Conservation (phyloP, 2,888 invertebrate genomes). For the Cephus pygmeus region DNA sequence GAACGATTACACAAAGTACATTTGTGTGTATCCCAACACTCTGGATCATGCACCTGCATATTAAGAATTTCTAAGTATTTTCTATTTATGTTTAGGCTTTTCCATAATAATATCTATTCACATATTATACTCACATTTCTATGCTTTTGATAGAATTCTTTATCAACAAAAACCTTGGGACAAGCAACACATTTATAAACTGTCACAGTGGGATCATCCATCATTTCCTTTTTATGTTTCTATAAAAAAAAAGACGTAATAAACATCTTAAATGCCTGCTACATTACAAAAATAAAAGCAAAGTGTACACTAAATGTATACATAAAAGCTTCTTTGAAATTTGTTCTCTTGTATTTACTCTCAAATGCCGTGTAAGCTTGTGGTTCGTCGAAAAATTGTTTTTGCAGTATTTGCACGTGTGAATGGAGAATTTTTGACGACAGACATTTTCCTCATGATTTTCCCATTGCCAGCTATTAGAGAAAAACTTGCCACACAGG, state of each 20-base stretch:
- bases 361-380: slow-evolving; percentile 37
- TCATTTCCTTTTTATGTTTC: slow-evolving; percentile 45
- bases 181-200: slow-evolving; percentile 43
- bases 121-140: slow-evolving; percentile 37
- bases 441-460: slow-evolving; percentile 36
- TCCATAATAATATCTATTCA: background rate
- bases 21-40: slow-evolving; percentile 14
- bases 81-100: slow-evolving; percentile 30
- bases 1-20: slow-evolving; percentile 39
- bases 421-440: slow-evolving; percentile 29
- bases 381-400: slow-evolving; percentile 34
- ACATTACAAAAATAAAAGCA: background rate
- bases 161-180: slow-evolving; percentile 45
- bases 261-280: background rate
- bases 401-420: slow-evolving; percentile 41
- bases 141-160: slow-evolving; percentile 46
- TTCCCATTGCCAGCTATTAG: slow-evolving; percentile 40
- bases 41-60: slow-evolving; percentile 17
- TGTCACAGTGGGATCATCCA: slow-evolving; percentile 37
- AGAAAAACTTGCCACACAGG: slow-evolving; percentile 39
- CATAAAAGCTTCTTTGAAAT: background rate
- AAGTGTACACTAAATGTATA: background rate
- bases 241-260: slow-evolving; percentile 19
- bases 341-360: slow-evolving; percentile 25
- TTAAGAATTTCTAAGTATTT: slow-evolving; percentile 11